Evolutionary conservation across 2,113 vertebrate species (phyloP), one percentile per base, ranked within the genome.

Genomic region (Amia ocellicauda): DNA sequence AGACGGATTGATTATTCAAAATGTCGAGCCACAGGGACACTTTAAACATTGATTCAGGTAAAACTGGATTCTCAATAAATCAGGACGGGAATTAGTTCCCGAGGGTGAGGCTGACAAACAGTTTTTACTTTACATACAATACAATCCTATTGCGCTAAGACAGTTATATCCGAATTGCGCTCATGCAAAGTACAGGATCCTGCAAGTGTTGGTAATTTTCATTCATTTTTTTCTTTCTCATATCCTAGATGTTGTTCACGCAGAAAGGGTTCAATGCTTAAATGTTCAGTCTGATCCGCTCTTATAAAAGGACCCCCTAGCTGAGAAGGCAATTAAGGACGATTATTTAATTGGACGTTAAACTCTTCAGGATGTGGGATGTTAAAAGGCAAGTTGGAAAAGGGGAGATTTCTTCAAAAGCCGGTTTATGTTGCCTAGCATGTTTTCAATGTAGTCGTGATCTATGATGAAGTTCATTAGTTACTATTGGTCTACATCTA

Each of bases 1-100:
- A 91, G 89, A 91, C 88, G 87, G 84, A 89, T 85, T 90, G 92
- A 93, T 94, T 89, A 93, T 92, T 94, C 90, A 88, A 91, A 94
- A 92, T 85, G 84, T 88, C 83, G 67, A 92, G 87, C 86, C 88
- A 85, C 84, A 82, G 88, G 88, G 87, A 87, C 80, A 84, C 89
- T 91, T 86, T 88, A 89, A 89, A 87, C 88, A 87, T 85, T 79
- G 91, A 88, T 90, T 82, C 89, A 89, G 92, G 91, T 91, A 86
- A 85, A 82, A 89, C 89, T 84, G 83, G 76, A 87, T 90, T 87
- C 86, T 86, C 80, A 86, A 83, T 67, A 63, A 58, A 67, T 62
- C 58, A 62, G 66, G 82, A 82, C 83, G 71, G 77, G 79, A 83
- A 84, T 82, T 72, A 87, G 85, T 78, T 88, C 82, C 83, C 83